Evolutionary conservation across 1,140 invertebrate species (phyloP).

Genomic region (Planococcus citri): DNA sequence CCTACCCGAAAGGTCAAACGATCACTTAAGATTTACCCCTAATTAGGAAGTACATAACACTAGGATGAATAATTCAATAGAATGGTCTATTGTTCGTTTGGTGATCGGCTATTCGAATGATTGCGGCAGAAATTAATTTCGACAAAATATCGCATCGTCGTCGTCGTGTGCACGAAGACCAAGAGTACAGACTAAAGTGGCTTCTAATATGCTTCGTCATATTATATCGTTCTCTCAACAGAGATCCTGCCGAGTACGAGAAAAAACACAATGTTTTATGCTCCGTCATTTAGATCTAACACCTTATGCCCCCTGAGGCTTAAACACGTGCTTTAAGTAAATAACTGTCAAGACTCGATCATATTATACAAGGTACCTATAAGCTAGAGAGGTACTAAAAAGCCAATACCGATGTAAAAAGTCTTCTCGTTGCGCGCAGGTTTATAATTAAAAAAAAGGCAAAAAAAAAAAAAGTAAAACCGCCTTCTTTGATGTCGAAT

Average conservation of each 20-base stretch:
- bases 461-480: not conserved
- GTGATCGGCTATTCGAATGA: not conserved
- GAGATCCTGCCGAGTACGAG: conserved; percentile 5
- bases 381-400: too few species aligned
- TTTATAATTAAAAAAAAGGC: not conserved
- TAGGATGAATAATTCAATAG: conserved; percentile 11
- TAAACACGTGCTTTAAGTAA: conserved; percentile 15
- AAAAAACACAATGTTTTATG: conserved; percentile 17
- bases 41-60: not conserved
- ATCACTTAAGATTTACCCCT: not conserved
- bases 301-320: conserved; percentile 14
- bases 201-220: not conserved
- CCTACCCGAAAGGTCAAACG: too few species aligned
- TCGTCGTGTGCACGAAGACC: too few species aligned
- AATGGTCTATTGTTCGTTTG: not conserved
- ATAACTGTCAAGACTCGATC: conserved; percentile 3
- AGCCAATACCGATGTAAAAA: not conserved
- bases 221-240: not conserved
- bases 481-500: not conserved
- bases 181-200: not conserved
- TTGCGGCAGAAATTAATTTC: not conserved
- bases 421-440: not conserved
- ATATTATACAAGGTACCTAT: too few species aligned
- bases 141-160: conserved; percentile 11
- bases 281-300: conserved; percentile 10